Evolutionary conservation across 2,888 invertebrate species (phyloP), one percentile per base, ranked within the genome.

Genomic region (Leptopilina syphax): DNA sequence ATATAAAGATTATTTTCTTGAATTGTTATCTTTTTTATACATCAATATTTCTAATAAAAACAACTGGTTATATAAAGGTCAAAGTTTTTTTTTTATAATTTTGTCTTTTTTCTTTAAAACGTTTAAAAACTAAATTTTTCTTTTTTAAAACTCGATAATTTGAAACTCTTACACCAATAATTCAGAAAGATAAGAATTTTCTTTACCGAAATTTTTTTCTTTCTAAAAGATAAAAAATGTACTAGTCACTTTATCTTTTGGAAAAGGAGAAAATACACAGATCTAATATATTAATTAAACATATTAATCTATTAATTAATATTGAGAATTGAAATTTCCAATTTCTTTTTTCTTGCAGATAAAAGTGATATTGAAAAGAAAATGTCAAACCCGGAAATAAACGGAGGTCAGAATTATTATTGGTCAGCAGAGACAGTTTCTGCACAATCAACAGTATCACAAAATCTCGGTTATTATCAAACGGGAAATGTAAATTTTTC

Each of bases 401-500:
- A 73, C 3, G 70, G 70, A 34, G 54, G 70, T 54, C 70, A 73
- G 9, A 65, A 34, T 65, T 86, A 84, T 41, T 83, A 84, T 70
- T 90, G 90, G 90, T 81, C 65, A 65, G 57, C 83, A 1, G 84
- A 78, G 8, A 82, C 83, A 41, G 77, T 84, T 50, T 83, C 83
- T 0, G 3, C 50, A 50, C 50, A 50, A 12, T 77, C 81, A 8
- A 7, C 54, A 34, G 13, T 13, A 12, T 12, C 50, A 41, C 85
- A 86, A 73, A 84, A 85, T 77, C 57, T 84, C 63, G 86, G 83
- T 18, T 89, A 86, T 68, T 89, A 88, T 81, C 34, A 85, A 1
- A 79, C 86, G 24, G 86, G 86, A 12, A 85, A 87, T 0, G 84
- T 86, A 79, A 88, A 85, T 79, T 88, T 89, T 85, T 88, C 89